A percentile compares a stretch with the other conserved stretches of the same genome.
Evolutionary conservation across 1,140 invertebrate species (phyloP).

Genomic region (Drosophila arizonae): DNA sequence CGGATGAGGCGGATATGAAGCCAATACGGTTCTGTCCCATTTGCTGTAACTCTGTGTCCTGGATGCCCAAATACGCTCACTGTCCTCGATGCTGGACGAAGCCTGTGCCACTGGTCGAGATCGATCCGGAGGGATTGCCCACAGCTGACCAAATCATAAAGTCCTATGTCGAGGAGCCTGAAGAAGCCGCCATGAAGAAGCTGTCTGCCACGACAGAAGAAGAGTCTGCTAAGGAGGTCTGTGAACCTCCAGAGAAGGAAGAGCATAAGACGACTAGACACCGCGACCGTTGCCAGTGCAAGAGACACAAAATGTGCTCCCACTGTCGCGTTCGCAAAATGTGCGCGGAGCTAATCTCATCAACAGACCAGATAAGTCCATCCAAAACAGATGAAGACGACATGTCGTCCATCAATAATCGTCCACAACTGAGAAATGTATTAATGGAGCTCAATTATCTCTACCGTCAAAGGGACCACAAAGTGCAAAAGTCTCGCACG

Average conservation of each 20-base stretch:
- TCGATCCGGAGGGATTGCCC: background rate
- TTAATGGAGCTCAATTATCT: conserved; percentile 60
- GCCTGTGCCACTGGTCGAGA: background rate
- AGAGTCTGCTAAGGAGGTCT: too few species aligned
- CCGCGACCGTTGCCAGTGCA: conserved; percentile 46
- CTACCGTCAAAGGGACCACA: conserved; percentile 44
- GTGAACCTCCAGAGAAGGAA: too few species aligned
- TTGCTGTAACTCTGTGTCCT: conserved; percentile 57
- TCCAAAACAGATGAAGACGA: too few species aligned
- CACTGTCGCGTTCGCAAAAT: conserved; percentile 61
- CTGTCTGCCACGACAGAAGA: too few species aligned
- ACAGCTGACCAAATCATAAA: conserved; percentile 17
- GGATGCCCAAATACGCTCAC: conserved; percentile 46
- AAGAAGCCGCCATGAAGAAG: conserved; percentile 2
- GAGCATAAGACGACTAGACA: too few species aligned
- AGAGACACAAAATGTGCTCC: conserved; percentile 39
- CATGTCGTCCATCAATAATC: background rate
- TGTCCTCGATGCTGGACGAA: conserved; percentile 44
- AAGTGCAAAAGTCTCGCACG: conserved; percentile 19
- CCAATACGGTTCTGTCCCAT: conserved; percentile 61
- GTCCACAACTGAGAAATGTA: conserved; percentile 57
- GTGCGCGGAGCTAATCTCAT: too few species aligned
- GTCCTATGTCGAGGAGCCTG: background rate
- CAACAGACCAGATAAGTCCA: too few species aligned
- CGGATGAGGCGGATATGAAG: conserved; percentile 24